phyloP scores from a whole-genome alignment of 2,888 invertebrate species.

The Nephrocerus scutellatus region DNA sequence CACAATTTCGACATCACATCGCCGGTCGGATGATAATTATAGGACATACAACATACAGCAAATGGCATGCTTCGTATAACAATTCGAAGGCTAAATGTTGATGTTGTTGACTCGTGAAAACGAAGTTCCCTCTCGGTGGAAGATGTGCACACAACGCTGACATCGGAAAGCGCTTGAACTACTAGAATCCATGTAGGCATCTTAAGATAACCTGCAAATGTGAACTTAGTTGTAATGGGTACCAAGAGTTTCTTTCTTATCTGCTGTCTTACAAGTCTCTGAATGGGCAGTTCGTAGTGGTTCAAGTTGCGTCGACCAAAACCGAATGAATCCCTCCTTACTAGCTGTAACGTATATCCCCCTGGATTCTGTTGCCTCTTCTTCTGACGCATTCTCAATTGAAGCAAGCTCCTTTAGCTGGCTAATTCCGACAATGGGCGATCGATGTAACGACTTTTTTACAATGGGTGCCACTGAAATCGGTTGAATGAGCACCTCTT shows the following conservation, averaged over 20 bases:
- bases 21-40: slow-evolving; percentile 31
- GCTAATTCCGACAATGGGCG: slow-evolving; percentile 57
- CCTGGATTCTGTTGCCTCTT: slow-evolving; percentile 46
- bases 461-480: slow-evolving; percentile 56
- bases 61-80: slow-evolving; percentile 56
- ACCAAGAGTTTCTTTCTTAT: background rate
- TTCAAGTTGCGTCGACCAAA: slow-evolving; percentile 69
- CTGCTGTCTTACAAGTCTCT: slow-evolving; percentile 52
- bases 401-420: slow-evolving; percentile 28
- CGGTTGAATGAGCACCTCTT: slow-evolving; percentile 57
- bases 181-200: slow-evolving; percentile 68
- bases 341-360: slow-evolving; percentile 70
- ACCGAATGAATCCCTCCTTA: slow-evolving; percentile 68
- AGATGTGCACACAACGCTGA: slow-evolving; percentile 68
- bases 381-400: slow-evolving; percentile 27
- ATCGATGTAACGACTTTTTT: slow-evolving; percentile 61
- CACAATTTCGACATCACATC: slow-evolving; percentile 51
- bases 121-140: slow-evolving; percentile 71
- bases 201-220: slow-evolving; percentile 52
- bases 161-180: slow-evolving; percentile 66
- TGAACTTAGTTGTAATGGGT: background rate
- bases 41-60: slow-evolving; percentile 40
- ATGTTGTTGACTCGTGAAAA: slow-evolving; percentile 72
- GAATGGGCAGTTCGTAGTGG: slow-evolving; percentile 58
- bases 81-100: slow-evolving; percentile 64